Conservation (phyloP, 2,797 vertebrate genomes). For the Sciurus vulgaris region DNA sequence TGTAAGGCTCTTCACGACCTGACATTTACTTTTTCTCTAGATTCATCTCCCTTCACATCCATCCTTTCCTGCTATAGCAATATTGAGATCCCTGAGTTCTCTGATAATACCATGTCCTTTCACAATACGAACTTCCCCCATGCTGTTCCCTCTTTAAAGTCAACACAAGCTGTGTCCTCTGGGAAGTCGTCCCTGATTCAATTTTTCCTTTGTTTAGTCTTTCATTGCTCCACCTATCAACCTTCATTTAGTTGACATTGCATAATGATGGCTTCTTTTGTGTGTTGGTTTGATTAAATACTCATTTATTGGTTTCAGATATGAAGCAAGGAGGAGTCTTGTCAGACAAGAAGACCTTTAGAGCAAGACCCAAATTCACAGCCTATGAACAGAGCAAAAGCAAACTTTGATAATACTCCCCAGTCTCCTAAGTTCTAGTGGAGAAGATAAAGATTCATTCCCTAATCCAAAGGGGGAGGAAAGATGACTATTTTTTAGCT, state of each 20-base stretch:
- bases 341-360: not conserved
- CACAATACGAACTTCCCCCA: not conserved
- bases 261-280: not conserved
- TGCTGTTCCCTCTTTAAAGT: constrained; percentile 9
- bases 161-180: not conserved
- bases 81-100: not conserved
- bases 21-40: not conserved
- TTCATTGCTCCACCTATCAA: not conserved
- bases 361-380: not conserved
- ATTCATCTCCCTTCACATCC: not conserved
- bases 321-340: not conserved
- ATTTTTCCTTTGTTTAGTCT: not conserved
- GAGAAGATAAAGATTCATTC: constrained; percentile 16
- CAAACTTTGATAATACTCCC: constrained; percentile 11
- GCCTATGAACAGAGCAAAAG: not conserved
- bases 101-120: not conserved
- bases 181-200: not conserved
- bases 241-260: not conserved
- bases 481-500: not conserved
- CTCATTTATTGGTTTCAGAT: constrained; percentile 21
- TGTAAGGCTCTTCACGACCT: not conserved
- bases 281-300: constrained; percentile 26
- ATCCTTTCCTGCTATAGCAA: not conserved
- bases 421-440: not conserved
- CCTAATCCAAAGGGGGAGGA: not conserved